Percentiles rank a stretch among this genome's conserved stretches.
Conservation (phyloP, 2,113 vertebrate species). For the Phrynocephalus versicolor region DNA sequence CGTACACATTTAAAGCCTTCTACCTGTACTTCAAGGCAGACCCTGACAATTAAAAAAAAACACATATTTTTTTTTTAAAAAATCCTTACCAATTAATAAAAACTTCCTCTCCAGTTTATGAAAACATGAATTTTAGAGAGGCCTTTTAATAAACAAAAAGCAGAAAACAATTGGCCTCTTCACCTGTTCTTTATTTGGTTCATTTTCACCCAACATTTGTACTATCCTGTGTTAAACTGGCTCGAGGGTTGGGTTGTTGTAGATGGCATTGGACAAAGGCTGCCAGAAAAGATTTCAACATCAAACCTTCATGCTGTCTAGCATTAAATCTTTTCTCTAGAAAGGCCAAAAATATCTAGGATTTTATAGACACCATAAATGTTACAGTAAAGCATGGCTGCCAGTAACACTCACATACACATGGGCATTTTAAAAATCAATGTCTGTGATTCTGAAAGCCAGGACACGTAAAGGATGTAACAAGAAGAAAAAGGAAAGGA, state of each 20-base stretch:
- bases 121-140: background rate
- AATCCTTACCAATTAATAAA: too few species aligned
- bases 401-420: constrained; percentile 30
- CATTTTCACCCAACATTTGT: too few species aligned
- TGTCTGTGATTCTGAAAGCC: constrained; percentile 41
- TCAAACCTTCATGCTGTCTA: constrained; percentile 3
- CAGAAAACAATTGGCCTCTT: too few species aligned
- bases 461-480: constrained; percentile 24
- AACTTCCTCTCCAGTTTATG: background rate
- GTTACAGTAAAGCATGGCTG: constrained; percentile 32
- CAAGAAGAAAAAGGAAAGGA: background rate
- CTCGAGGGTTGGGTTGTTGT: constrained; percentile 27
- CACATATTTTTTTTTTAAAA: too few species aligned
- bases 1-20: too few species aligned
- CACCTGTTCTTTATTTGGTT: too few species aligned
- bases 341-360: constrained; percentile 32
- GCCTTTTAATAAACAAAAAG: too few species aligned
- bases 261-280: constrained; percentile 9
- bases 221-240: constrained; percentile 42
- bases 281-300: constrained; percentile 23
- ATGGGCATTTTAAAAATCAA: constrained; percentile 37
- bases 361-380: constrained; percentile 41
- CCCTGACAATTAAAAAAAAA: too few species aligned
- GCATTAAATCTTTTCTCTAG: constrained; percentile 23
- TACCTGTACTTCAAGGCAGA: too few species aligned